Evolutionary conservation across 2,113 vertebrate genomes (phyloP).

Genomic region (Strigops habroptila): DNA sequence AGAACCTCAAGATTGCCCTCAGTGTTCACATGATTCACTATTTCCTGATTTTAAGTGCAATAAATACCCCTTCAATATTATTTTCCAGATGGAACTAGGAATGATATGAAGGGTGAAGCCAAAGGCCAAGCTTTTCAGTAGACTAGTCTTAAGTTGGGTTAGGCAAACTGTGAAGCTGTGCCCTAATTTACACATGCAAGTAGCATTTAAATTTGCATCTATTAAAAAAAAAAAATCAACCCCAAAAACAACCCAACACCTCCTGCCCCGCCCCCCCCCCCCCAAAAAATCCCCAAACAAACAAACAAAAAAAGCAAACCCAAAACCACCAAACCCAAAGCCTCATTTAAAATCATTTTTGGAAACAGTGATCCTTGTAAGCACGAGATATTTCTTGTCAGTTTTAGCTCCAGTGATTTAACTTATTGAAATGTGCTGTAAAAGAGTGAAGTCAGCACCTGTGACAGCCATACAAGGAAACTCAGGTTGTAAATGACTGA

Average conservation of each 20-base stretch:
- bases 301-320: not conserved
- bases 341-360: not conserved
- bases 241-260: not conserved
- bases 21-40: not conserved
- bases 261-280: too few relatives aligned
- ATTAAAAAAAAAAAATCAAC: not conserved
- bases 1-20: not conserved
- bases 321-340: not conserved
- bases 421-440: not conserved
- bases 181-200: not conserved
- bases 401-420: not conserved
- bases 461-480: not conserved
- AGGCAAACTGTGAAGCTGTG: not conserved
- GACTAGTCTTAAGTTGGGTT: not conserved
- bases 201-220: not conserved
- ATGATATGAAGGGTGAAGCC: not conserved
- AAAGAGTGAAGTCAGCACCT: not conserved
- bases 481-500: not conserved
- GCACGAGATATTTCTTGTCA: not conserved
- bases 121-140: not conserved
- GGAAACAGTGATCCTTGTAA: not conserved
- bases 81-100: not conserved
- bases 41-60: not conserved
- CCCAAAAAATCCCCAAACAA: too few relatives aligned
- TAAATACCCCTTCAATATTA: not conserved